These are phyloP conservation scores for Lutjanus erythropterus DNA, from an alignment of 2,113 vertebrate species.

Conservation along the genomic window DNA sequence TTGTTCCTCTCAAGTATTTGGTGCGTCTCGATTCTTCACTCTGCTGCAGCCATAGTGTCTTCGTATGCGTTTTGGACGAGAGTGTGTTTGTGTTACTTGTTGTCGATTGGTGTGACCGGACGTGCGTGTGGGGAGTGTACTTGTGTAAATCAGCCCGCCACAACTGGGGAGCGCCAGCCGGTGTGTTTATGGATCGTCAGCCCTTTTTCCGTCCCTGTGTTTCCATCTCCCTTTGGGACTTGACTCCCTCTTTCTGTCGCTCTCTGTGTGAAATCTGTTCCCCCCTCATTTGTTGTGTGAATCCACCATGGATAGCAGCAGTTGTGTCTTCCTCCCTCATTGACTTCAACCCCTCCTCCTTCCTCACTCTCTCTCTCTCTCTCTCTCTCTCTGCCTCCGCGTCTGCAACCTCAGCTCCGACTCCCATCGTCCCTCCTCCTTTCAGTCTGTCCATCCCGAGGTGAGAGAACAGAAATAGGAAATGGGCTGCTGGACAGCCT, in stretches of 20 bases:
- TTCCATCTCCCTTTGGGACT: constrained; percentile 43
- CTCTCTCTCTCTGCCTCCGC: constrained; percentile 16
- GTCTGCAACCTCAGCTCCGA: constrained; percentile 77
- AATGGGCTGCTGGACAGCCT: constrained; percentile 85
- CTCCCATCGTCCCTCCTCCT: constrained; percentile 83
- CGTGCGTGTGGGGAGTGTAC: constrained; percentile 42
- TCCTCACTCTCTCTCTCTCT: not conserved
- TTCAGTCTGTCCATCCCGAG: constrained; percentile 80
- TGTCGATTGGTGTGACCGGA: constrained; percentile 49
- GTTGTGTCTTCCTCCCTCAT: constrained; percentile 69
- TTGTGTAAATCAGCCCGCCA: constrained; percentile 53
- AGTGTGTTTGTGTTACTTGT: constrained; percentile 36
- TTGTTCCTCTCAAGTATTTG: constrained; percentile 67
- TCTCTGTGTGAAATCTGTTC: constrained; percentile 61
- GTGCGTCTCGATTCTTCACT: constrained; percentile 33
- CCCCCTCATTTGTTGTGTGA: constrained; percentile 65
- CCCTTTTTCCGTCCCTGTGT: constrained; percentile 39
- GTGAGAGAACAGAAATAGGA: constrained; percentile 83
- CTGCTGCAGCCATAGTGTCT: constrained; percentile 52
- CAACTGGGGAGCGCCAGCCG: constrained; percentile 47
- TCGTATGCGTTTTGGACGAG: constrained; percentile 16
- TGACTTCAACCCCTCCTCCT: constrained; percentile 53
- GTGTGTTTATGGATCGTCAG: constrained; percentile 60
- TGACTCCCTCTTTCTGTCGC: constrained; percentile 36
- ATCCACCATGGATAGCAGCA: constrained; percentile 72